phyloP scores from a whole-genome alignment of 2,888 invertebrate genomes.

The Abscondita cerata region DNA sequence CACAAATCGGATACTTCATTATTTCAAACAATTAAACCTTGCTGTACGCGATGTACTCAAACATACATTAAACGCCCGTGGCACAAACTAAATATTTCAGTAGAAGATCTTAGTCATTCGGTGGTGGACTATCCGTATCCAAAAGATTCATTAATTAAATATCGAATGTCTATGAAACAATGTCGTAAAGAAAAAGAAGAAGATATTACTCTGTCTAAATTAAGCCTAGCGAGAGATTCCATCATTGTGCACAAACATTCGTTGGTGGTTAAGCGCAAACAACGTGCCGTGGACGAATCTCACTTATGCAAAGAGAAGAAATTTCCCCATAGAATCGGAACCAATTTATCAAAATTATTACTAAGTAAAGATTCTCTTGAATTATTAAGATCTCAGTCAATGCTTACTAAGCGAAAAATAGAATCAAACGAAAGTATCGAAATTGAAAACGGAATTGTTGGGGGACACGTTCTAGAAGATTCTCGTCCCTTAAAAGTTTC shows the following conservation, averaged over 20 bases:
- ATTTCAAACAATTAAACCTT: not conserved
- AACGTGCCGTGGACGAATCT: not conserved
- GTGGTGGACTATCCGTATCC: too few relatives aligned
- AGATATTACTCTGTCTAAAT: conserved; percentile 4
- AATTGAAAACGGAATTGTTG: conserved; percentile 18
- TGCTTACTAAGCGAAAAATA: not conserved
- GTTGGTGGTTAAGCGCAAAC: conserved; percentile 5
- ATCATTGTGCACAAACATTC: conserved; percentile 20
- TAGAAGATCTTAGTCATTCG: too few relatives aligned
- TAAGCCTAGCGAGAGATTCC: conserved; percentile 27
- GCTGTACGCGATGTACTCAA: conserved; percentile 4
- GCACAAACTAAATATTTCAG: too few relatives aligned
- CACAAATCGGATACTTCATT: not conserved
- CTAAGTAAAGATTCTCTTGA: conserved; percentile 35
- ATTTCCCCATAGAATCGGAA: not conserved
- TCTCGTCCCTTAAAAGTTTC: conserved; percentile 39
- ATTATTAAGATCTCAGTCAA: conserved; percentile 28
- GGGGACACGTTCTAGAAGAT: conserved; percentile 1
- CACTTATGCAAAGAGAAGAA: not conserved
- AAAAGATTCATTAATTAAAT: not conserved
- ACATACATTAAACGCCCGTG: not conserved
- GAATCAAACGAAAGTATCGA: conserved; percentile 25
- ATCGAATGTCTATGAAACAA: not conserved
- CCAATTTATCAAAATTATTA: conserved; percentile 23
- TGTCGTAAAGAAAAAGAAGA: not conserved